Conservation (phyloP, 2,888 invertebrate genomes). For the Xanthia togata region DNA sequence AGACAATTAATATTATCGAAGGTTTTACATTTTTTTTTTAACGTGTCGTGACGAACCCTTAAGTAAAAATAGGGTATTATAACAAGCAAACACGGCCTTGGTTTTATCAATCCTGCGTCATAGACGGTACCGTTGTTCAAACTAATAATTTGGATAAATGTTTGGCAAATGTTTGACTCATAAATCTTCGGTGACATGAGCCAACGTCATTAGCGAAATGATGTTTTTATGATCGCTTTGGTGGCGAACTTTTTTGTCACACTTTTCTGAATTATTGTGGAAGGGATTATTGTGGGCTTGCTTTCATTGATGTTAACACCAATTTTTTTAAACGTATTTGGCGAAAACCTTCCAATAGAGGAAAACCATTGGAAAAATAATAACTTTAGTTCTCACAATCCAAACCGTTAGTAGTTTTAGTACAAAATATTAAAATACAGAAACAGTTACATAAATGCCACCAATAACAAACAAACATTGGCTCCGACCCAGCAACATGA, state of each 20-base stretch:
- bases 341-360: not conserved
- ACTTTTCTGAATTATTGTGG: slow-evolving; percentile 12
- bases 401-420: not conserved
- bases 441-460: slow-evolving; percentile 2
- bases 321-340: not conserved
- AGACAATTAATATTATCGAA: not conserved
- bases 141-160: slow-evolving; percentile 67
- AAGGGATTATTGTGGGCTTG: not conserved
- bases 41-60: not conserved
- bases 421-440: not conserved
- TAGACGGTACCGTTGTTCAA: slow-evolving; percentile 58
- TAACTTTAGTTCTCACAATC: not conserved
- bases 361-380: not conserved
- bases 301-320: not conserved
- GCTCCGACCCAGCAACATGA: not conserved
- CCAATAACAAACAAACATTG: slow-evolving; percentile 25
- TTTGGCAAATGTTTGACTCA: slow-evolving; percentile 64
- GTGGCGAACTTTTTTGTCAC: slow-evolving; percentile 27
- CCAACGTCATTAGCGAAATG: slow-evolving; percentile 61
- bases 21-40: not conserved
- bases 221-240: slow-evolving; percentile 52
- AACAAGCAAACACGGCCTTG: slow-evolving; percentile 48
- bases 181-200: slow-evolving; percentile 63
- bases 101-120: slow-evolving; percentile 44
- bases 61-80: slow-evolving; percentile 21